Evolutionary conservation across 2,113 vertebrate species (phyloP), one percentile per base, ranked within the genome.

Genomic region (Ceuthmochares aereus): DNA sequence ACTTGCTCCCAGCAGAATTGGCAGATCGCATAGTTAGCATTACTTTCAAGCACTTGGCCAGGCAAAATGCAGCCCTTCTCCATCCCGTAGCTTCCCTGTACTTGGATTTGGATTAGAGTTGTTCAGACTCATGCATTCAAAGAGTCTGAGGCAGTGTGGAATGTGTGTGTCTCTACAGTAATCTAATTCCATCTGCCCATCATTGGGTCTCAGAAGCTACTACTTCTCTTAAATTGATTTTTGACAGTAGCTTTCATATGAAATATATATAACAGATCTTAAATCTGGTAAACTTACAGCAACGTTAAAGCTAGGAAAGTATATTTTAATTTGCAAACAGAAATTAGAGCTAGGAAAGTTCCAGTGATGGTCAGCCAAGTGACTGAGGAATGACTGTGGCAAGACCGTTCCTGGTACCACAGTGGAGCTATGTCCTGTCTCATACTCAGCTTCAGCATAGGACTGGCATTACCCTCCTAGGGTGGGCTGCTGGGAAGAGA

Each of bases 1-100:
- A 55, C 47, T 89, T 92, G 91, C 94, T 60, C 64, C 56, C 3
- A 4, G 96, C 88, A 93, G 63, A 89, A 67, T 4, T 94, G 88
- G 95, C 74, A 95, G 59, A 70, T 92, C 63, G n/a, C 0, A 0
- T 27, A 89, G 51, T 47, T 27, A 10, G 34, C 90, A 79, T 60
- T 27, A 29, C 68, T 93, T 93, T 74, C 90, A 82, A 88, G 90
- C 40, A 23, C n/a, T 79, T 92, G 75, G 79, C 83, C 55, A 67
- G 72, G 42, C 37, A 78, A 55, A 86, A 26, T 20, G 9, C 22
- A 21, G 37, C n/a, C 73, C 16, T 90, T 72, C 56, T 58, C 30
- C 14, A 26, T 36, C 26, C 58, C 40, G 15, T 45, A 36, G 36
- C 45, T 84, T 54, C 40, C 63, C 66, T 56, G 15, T 17, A 5